These are phyloP conservation scores for Ictalurus punctatus DNA, from an alignment of 2,113 vertebrate genomes.

Conservation along the genomic window DNA sequence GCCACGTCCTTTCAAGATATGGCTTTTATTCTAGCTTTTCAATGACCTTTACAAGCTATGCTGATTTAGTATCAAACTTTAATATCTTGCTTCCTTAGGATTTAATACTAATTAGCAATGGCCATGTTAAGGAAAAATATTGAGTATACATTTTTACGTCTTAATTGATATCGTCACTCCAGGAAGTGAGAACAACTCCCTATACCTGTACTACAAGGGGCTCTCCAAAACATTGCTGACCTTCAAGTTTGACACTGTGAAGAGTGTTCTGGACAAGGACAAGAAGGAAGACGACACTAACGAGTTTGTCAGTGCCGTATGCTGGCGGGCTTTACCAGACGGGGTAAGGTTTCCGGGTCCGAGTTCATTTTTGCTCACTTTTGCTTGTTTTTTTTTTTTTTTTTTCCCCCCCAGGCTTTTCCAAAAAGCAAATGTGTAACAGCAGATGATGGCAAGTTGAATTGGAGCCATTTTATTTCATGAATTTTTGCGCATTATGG, in stretches of 20 bases:
- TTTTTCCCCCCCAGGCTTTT: not conserved
- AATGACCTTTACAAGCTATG: not conserved
- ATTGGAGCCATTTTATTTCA: not conserved
- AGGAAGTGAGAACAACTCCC: constrained; percentile 98
- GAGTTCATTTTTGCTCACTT: not conserved
- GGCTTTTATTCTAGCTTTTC: not conserved
- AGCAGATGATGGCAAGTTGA: not conserved
- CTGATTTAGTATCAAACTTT: not conserved
- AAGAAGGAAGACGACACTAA: constrained; percentile 98
- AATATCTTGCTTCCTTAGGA: not conserved
- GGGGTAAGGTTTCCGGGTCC: constrained; percentile 79
- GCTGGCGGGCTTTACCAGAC: constrained; percentile 94
- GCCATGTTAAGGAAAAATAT: not conserved
- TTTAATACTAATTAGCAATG: not conserved
- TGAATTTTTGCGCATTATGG: not conserved
- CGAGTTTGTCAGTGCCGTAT: constrained; percentile 98
- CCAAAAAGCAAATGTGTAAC: not conserved
- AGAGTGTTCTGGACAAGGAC: constrained; percentile 97
- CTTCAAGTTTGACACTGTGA: constrained; percentile 98
- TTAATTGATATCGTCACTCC: not conserved
- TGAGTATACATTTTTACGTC: not conserved
- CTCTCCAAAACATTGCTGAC: constrained; percentile 98
- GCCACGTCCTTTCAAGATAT: not conserved
- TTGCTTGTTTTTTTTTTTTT: not conserved
- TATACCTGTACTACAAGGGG: constrained; percentile 98